Percentiles rank a stretch among this genome's conserved stretches.
Evolutionary conservation across 2,888 invertebrate genomes (phyloP).

Genomic region (Polyommatus iphigenia): DNA sequence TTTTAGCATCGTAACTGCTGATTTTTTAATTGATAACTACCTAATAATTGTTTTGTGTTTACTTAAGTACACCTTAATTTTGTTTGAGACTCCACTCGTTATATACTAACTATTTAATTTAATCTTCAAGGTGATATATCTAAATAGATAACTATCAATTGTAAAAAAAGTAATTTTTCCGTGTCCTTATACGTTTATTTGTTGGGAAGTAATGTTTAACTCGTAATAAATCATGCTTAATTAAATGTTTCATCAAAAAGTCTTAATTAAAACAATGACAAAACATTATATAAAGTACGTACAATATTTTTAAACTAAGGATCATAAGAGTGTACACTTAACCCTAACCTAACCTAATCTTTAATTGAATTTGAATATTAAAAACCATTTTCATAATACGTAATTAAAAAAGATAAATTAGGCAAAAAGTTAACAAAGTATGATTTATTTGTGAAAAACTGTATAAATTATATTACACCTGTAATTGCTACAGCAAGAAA

Average conservation of each 20-base stretch:
- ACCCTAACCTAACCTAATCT: no score
- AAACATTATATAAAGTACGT: not conserved
- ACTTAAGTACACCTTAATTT: not conserved
- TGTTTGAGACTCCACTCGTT: not conserved
- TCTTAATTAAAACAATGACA: not conserved
- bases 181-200: not conserved
- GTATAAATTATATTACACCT: no score
- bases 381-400: not conserved
- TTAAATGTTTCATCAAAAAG: not conserved
- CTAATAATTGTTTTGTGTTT: not conserved
- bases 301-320: no score
- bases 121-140: not conserved
- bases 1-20: not conserved
- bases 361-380: no score
- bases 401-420: no score
- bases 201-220: not conserved
- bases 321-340: no score
- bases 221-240: not conserved
- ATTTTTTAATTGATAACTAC: not conserved
- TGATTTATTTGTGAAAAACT: no score
- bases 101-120: not conserved
- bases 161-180: not conserved
- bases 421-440: no score
- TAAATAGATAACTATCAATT: not conserved
- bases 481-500: no score